phyloP scores from a whole-genome alignment of 2,797 vertebrate genomes.

The Chelonia mydas region DNA sequence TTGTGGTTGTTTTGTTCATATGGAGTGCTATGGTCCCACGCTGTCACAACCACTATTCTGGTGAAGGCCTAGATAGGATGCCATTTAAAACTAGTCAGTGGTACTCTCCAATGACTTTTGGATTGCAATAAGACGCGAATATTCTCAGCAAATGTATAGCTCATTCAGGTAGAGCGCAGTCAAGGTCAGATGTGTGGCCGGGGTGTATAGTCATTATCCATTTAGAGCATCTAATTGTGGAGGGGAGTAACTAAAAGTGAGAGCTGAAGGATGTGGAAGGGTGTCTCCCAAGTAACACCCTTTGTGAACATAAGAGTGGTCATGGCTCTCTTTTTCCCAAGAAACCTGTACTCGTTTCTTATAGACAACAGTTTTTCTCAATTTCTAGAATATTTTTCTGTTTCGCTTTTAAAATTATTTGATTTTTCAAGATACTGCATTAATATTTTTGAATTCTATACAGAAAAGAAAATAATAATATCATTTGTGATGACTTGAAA shows the following conservation, averaged over 20 bases:
- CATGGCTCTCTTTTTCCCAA: background rate
- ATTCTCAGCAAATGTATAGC: background rate
- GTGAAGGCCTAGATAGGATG: background rate
- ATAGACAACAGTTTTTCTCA: background rate
- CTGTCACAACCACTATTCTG: background rate
- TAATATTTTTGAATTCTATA: constrained; percentile 37
- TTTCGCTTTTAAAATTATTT: background rate
- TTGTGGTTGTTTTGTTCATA: background rate
- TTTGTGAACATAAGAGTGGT: background rate
- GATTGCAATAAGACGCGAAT: background rate
- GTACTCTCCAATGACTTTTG: background rate
- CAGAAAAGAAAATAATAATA: constrained; percentile 93
- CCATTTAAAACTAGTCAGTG: background rate
- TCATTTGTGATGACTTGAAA: constrained; percentile 93
- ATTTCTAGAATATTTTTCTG: background rate
- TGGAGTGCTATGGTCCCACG: background rate
- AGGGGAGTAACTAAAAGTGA: background rate
- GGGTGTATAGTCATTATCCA: background rate
- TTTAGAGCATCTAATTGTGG: background rate
- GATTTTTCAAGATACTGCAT: background rate
- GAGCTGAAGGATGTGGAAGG: background rate
- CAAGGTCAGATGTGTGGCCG: background rate
- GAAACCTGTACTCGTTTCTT: background rate
- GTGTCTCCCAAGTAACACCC: background rate
- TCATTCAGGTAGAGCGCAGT: background rate